These are phyloP conservation scores for Capitella teleta DNA, from an alignment of 1,140 invertebrate species.

Conservation along the genomic window DNA sequence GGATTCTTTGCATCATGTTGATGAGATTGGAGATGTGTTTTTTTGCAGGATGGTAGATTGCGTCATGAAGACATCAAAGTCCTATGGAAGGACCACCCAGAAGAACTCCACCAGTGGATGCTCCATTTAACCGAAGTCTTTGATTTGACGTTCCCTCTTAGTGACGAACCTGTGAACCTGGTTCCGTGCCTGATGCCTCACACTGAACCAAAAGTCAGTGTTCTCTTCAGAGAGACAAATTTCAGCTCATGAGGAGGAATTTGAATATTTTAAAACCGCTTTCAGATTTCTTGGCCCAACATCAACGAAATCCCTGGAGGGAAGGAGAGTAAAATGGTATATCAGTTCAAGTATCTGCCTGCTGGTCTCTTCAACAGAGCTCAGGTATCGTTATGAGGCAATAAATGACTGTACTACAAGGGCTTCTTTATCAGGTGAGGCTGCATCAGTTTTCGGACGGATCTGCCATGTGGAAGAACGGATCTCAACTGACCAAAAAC, in stretches of 20 bases:
- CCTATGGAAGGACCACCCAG: constrained; percentile 30
- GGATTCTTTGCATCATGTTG: no score
- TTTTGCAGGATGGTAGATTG: constrained; percentile 23
- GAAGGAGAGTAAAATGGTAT: constrained; percentile 29
- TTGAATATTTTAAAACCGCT: no score
- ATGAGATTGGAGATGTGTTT: no score
- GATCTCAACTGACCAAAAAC: constrained; percentile 34
- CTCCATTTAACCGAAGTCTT: constrained; percentile 36
- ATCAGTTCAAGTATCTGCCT: constrained; percentile 37
- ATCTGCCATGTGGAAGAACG: constrained; percentile 35
- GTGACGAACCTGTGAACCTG: constrained; percentile 26
- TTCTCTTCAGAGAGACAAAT: no score
- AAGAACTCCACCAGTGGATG: constrained; percentile 29
- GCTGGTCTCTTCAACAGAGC: constrained; percentile 40
- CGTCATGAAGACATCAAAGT: constrained; percentile 23
- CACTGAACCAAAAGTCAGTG: constrained; percentile 6
- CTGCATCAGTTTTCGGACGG: constrained; percentile 35
- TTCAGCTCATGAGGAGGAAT: no score
- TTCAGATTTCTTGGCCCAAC: no score
- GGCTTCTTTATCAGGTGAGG: constrained; percentile 25
- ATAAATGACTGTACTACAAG: background rate
- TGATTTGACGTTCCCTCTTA: constrained; percentile 37
- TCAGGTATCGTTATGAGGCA: constrained; percentile 25
- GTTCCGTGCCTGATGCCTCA: constrained; percentile 32
- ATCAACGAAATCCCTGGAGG: no score